Base-by-base conservation (phyloP, 2,113 vertebrate species). In the Ramphastos sulfuratus region DNA sequence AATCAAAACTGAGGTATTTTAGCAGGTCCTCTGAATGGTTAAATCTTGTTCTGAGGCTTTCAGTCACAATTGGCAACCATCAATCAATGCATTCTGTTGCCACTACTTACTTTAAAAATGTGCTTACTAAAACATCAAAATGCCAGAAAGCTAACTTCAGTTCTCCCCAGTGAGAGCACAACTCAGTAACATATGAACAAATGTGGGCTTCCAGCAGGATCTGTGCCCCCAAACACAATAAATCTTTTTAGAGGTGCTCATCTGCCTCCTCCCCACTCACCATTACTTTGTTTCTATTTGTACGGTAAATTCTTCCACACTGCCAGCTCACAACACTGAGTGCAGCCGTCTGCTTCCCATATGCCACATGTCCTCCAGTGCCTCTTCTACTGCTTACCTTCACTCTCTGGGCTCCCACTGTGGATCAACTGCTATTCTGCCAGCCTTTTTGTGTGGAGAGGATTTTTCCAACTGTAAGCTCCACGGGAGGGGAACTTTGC, bases 291-390 rank as follows among this genome's bases (percentile, higher is more conserved):
- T 63, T 93, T 84, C 58, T 88, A 17, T 84, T 76, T 88, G 91
- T 61, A 55, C 24, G 82, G 83, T 71, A 56, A 19, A 46, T 67
- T 70, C 81, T 54, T 81, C 69, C 61, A 19, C 46, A 80, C 87
- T 91, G 94, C 55, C 87, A 86, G 76, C 66, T 92, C 76, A 30
- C 73, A 52, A 21, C 3, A 46, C 93, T n/a, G 59, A 87, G 89
- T 3, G 4, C 65, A 84, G 82, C 91, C 85, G 80, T 94, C 94
- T 96, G 95, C 85, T 93, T 71, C 72, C 91, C 95, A 94, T 96
- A 94, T 95, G 93, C 79, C 82, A 82, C 79, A 56, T 9, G 12
- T 86, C 93, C 96, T 90, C 87, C 82, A 66, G 89, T 72, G 86
- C 93, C 89, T 91, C 87, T 82, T 81, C 70, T 58, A 30, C 76